Base-by-base conservation (phyloP, 2,113 vertebrate species). In the Salvelinus alpinus region DNA sequence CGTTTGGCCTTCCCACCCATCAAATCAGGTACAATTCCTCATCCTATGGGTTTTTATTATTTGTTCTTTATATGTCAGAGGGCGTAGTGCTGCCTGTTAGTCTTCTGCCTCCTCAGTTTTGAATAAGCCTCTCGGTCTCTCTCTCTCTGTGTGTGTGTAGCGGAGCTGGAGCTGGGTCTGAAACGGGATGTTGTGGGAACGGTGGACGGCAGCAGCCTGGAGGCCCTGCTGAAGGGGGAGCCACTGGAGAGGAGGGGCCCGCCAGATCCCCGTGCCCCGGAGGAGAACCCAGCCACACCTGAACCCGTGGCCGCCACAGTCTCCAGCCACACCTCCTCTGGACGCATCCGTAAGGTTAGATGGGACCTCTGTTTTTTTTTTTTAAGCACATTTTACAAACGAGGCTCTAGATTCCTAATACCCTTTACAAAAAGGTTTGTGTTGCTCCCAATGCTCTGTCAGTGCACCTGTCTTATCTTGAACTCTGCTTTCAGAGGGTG, bases 151-250 rank as follows among this genome's bases (percentile, higher is more conserved):
- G 66, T 0, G 44, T 14, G 3, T n/a, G 14, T 72, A 87, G 73
- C 92, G 38, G 38, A 44, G 9, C 38, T 44, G 2, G 97, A 99
- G 0, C 89, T 97, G 85, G 90, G 92, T 3, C 81, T 97, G 82
- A 99, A 99, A 91, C 98, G 98, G 75, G 97, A 99, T 29, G 91
- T 94, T 0, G 48, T 98, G 71, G 90, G 94, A 6, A 86, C 94
- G 0, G 93, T 94, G 84, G 97, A 99, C 0, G 96, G 97, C 72
- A 98, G 97, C 90, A 98, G 97, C 77, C 88, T 99, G 88, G 97
- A 99, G 47, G 97, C 97, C 0, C 90, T 99, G 25, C 80, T 99
- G 38, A 94, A 97, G 75, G 96, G 96, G 0, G 97, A 99, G 68
- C 92, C 97, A 0, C 31, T 97, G 68, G 97, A 98, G 24, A 96